Evolutionary conservation across 2,797 vertebrate genomes (phyloP).

Genomic region (Mus spretus): DNA sequence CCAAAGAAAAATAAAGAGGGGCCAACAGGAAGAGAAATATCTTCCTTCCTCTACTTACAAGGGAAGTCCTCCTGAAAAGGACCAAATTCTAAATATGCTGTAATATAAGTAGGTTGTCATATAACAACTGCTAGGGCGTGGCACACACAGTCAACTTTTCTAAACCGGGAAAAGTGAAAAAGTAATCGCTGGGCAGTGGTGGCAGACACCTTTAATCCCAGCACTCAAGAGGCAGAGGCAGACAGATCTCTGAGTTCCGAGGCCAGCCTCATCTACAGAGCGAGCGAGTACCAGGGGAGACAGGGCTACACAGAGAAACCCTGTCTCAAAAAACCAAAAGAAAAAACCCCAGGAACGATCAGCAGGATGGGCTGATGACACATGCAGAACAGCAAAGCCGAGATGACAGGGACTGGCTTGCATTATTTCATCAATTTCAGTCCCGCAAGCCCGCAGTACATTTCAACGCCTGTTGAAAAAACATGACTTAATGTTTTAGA

Average conservation of each 20-base stretch:
- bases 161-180: not conserved
- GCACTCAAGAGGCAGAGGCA: not conserved
- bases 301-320: not conserved
- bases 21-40: not conserved
- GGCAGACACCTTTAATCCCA: not conserved
- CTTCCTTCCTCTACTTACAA: not conserved
- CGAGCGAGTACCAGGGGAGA: not conserved
- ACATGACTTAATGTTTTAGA: slow-evolving; percentile 78
- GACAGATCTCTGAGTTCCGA: not conserved
- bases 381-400: slow-evolving; percentile 65
- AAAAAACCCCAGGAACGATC: slow-evolving; percentile 17
- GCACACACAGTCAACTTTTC: not conserved
- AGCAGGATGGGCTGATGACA: slow-evolving; percentile 59
- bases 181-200: not conserved
- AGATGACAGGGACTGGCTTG: slow-evolving; percentile 52
- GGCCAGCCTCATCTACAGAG: not conserved
- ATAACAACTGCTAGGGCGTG: not conserved
- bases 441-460: slow-evolving; percentile 67
- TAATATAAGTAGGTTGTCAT: slow-evolving; percentile 68
- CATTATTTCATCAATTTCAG: slow-evolving; percentile 75
- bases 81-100: slow-evolving; percentile 50
- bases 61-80: not conserved
- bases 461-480: slow-evolving; percentile 78
- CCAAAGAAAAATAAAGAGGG: not conserved
- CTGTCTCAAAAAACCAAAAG: not conserved